Percentiles rank a stretch among this genome's conserved stretches.
phyloP scores from a whole-genome alignment of 2,113 vertebrate species.

The Antigone vipio region DNA sequence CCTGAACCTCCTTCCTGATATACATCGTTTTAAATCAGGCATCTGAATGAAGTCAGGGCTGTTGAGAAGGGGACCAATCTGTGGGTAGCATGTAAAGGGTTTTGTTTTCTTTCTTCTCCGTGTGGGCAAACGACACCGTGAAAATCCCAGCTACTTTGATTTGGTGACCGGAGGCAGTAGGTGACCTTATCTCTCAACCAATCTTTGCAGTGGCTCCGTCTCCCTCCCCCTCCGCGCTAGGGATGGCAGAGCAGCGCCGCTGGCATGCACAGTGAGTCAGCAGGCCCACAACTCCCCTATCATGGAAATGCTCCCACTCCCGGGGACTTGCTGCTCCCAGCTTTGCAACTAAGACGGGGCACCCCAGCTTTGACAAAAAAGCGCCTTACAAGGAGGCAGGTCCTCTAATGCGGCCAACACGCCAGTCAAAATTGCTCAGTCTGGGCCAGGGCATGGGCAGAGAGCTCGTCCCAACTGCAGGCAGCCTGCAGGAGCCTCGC shows the following conservation, averaged over 20 bases:
- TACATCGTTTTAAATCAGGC: background rate
- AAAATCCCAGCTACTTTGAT: constrained; percentile 38
- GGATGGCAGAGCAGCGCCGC: constrained; percentile 10
- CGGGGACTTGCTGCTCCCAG: background rate
- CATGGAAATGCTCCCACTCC: background rate
- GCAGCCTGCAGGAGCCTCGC: background rate
- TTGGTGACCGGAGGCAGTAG: constrained; percentile 48
- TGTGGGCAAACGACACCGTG: background rate
- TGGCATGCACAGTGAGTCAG: constrained; percentile 46
- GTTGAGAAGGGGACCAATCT: background rate
- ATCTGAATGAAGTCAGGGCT: background rate
- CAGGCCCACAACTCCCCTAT: background rate
- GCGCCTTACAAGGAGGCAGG: background rate
- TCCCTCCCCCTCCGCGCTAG: background rate
- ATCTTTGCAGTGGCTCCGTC: background rate
- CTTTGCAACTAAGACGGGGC: background rate
- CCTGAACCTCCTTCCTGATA: background rate
- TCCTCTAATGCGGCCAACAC: background rate
- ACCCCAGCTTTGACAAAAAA: background rate
- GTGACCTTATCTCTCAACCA: constrained; percentile 65
- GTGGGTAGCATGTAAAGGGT: accelerated
- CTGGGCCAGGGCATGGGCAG: background rate
- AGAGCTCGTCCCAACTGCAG: background rate
- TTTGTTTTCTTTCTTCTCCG: background rate
- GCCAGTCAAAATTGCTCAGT: background rate